Conservation (phyloP, 2,797 vertebrate genomes). For the Lacerta agilis region DNA sequence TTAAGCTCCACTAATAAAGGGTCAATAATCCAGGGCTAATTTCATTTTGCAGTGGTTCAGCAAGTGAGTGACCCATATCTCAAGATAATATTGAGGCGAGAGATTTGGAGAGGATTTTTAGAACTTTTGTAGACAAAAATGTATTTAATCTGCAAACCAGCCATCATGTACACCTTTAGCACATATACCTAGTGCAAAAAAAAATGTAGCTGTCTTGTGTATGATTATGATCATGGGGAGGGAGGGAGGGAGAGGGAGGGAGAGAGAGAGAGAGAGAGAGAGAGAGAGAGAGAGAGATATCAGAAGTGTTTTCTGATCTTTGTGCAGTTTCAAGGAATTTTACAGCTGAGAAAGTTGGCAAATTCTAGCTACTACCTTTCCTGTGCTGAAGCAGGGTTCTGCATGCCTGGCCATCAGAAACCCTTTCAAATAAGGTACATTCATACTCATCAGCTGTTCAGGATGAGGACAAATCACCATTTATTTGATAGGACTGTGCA, state of each 20-base stretch:
- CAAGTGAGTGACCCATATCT: neutral
- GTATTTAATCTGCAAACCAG: neutral
- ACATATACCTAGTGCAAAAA: no score
- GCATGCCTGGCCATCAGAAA: neutral
- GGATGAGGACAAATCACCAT: no score
- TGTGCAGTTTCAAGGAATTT: neutral
- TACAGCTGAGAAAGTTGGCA: no score
- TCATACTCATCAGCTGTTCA: neutral
- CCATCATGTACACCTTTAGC: neutral
- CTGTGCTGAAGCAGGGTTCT: neutral
- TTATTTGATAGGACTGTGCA: neutral
- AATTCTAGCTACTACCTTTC: neutral
- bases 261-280: no score
- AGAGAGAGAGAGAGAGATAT: no score
- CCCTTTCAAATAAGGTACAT: neutral
- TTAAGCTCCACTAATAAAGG: neutral
- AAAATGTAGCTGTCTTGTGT: neutral
- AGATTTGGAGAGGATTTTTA: neutral
- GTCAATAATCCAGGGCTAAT: slow-evolving; percentile 2
- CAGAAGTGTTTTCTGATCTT: neutral
- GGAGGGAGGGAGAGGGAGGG: no score
- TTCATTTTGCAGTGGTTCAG: neutral
- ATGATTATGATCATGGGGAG: no score
- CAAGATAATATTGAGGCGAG: neutral
- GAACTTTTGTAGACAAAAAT: neutral